Evolutionary conservation across 2,797 vertebrate species (phyloP).

Genomic region (Chaetodon trifasciatus): DNA sequence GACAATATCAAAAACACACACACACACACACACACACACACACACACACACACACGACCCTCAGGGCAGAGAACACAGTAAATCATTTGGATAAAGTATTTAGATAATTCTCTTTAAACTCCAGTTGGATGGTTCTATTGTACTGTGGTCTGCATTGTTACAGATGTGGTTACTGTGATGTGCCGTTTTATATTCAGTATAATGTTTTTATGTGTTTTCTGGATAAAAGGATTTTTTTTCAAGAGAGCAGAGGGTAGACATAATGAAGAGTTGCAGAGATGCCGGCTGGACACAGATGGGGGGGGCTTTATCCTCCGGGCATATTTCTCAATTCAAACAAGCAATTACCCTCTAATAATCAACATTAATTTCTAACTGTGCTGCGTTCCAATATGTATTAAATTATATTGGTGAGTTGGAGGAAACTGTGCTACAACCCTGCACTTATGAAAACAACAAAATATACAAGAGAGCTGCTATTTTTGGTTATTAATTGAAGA

Average conservation of each 20-base stretch:
- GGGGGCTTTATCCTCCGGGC: neutral
- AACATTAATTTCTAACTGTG: neutral
- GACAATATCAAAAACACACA: neutral
- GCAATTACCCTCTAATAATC: neutral
- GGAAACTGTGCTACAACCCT: neutral
- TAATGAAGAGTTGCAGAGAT: neutral
- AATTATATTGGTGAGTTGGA: neutral
- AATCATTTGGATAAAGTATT: constrained; percentile 50
- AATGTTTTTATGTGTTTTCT: neutral
- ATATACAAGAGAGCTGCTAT: neutral
- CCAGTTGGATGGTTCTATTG: neutral
- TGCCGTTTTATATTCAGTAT: constrained; percentile 9
- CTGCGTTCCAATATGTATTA: neutral
- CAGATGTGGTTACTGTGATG: constrained; percentile 15
- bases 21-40: neutral
- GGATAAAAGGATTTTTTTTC: neutral
- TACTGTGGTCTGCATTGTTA: constrained; percentile 27
- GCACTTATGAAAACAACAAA: neutral
- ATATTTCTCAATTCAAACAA: neutral
- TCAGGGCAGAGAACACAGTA: neutral
- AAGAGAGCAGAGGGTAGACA: neutral
- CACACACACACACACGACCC: neutral
- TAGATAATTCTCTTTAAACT: constrained; percentile 42
- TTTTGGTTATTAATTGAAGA: neutral
- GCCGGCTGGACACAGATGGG: neutral